Conservation (phyloP, 1,140 invertebrate species). For the Pissodes strobi region DNA sequence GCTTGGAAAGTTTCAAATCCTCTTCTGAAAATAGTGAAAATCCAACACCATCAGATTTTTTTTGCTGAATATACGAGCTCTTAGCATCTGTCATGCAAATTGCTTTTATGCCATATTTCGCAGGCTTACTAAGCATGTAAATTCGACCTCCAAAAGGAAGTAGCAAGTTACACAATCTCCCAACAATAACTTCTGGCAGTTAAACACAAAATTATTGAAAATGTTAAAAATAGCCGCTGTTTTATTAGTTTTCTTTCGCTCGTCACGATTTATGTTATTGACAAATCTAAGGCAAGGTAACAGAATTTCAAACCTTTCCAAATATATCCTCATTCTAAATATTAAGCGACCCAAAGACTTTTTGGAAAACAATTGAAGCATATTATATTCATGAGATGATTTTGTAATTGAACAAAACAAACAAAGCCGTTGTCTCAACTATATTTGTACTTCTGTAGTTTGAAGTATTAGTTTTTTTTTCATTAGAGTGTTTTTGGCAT, state of each 20-base stretch:
- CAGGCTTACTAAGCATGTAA: conserved; percentile 26
- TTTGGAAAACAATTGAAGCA: conserved; percentile 13
- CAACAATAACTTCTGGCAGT: conserved; percentile 10
- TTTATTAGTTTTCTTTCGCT: conserved; percentile 9
- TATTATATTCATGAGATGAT: conserved; percentile 12
- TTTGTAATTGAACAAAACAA: conserved; percentile 12
- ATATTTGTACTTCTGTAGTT: background rate
- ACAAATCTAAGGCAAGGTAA: conserved; percentile 23
- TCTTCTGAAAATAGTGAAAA: conserved; percentile 13
- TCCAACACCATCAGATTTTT: conserved; percentile 18
- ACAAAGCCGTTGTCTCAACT: conserved; percentile 1
- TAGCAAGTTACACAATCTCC: conserved; percentile 18
- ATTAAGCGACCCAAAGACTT: conserved; percentile 20
- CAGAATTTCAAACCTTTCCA: conserved; percentile 13
- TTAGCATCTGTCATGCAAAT: conserved; percentile 26
- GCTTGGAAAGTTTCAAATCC: conserved; percentile 2
- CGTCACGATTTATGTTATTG: background rate
- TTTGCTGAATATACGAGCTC: conserved; percentile 17
- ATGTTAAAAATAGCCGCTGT: conserved; percentile 9
- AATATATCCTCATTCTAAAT: too few relatives aligned
- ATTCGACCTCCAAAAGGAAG: conserved; percentile 24
- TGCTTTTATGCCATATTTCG: conserved; percentile 26
- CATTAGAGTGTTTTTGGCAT: background rate
- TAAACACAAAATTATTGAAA: too few relatives aligned
- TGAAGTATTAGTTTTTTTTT: conserved; percentile 7